Conservation (phyloP, 2,113 vertebrate species). For the Anolis carolinensis region DNA sequence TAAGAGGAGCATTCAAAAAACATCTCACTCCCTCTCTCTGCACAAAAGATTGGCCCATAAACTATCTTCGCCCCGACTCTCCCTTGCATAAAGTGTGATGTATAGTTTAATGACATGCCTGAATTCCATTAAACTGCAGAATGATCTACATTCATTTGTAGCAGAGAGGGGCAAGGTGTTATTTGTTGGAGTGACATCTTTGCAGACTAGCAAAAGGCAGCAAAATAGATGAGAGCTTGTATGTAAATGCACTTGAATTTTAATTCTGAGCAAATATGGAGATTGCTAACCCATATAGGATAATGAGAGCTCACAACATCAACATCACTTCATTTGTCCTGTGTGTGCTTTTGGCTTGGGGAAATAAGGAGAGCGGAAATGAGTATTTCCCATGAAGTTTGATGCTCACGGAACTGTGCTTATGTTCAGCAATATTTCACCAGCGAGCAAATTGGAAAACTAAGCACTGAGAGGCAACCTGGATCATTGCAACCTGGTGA, state of each 20-base stretch:
- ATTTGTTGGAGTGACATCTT: background rate
- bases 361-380: background rate
- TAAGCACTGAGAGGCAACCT: background rate
- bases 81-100: constrained; percentile 2
- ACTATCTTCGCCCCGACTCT: background rate
- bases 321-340: background rate
- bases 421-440: background rate
- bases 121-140: constrained; percentile 19
- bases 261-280: background rate
- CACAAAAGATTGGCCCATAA: constrained; percentile 31
- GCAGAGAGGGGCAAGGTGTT: background rate
- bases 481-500: background rate
- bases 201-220: background rate
- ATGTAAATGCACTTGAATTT: background rate
- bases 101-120: constrained; percentile 15
- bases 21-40: background rate
- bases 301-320: background rate
- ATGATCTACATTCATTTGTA: constrained; percentile 15
- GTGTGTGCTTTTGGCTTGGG: background rate
- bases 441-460: background rate
- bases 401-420: background rate
- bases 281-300: background rate
- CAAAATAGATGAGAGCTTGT: background rate
- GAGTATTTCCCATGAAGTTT: background rate
- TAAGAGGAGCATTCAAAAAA: constrained; percentile 28